A percentile compares a stretch with the other conserved stretches of the same genome.
phyloP scores from a whole-genome alignment of 2,888 invertebrate genomes.

The Protophormia terraenovae region DNA sequence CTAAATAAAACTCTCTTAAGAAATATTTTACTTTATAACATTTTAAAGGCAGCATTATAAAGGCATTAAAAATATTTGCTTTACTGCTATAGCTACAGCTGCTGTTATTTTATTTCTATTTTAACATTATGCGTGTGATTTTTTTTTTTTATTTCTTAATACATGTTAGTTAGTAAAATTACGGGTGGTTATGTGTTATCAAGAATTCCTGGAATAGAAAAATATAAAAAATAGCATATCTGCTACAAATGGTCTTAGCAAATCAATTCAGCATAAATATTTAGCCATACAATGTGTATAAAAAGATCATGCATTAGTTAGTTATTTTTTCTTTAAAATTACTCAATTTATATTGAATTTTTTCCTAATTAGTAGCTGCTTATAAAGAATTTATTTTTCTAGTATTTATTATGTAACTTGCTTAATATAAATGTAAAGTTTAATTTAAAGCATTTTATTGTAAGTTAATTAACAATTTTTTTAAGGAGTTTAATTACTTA shows the following conservation, averaged over 20 bases:
- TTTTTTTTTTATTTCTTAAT: slow-evolving; percentile 46
- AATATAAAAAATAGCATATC: no score
- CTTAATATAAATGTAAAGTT: neutral
- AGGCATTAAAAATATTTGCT: neutral
- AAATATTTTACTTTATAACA: neutral
- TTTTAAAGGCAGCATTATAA: neutral
- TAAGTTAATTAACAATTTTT: no score
- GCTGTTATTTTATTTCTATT: neutral
- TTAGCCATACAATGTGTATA: neutral
- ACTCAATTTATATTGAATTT: slow-evolving; percentile 36
- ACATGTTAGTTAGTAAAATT: slow-evolving; percentile 38
- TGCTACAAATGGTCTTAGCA: neutral
- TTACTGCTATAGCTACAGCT: neutral
- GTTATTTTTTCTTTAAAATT: slow-evolving; percentile 5
- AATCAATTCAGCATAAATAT: slow-evolving; percentile 8
- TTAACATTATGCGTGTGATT: slow-evolving; percentile 41
- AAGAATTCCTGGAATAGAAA: slow-evolving; percentile 22
- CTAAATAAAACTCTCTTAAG: neutral
- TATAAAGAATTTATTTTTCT: neutral
- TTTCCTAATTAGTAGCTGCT: slow-evolving; percentile 22
- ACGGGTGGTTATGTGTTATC: slow-evolving; percentile 3
- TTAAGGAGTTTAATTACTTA: no score
- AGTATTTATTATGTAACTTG: neutral
- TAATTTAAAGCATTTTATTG: no score
- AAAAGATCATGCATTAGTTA: neutral